A percentile compares a stretch with the other conserved stretches of the same genome.
phyloP scores from a whole-genome alignment of 2,797 vertebrate genomes.

The Phalanger gymnotis region DNA sequence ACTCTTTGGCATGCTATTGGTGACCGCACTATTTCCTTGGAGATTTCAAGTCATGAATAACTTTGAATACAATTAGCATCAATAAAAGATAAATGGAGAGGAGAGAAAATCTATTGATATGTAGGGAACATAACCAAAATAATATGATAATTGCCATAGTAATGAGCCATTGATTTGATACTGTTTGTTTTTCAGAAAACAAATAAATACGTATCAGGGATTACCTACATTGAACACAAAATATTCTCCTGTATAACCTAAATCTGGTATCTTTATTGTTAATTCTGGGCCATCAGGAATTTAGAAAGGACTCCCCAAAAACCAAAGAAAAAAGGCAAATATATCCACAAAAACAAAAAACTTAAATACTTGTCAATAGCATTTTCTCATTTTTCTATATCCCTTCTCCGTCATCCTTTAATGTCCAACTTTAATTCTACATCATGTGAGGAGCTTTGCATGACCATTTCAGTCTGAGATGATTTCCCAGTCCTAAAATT shows the following conservation, averaged over 20 bases:
- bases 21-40: constrained; percentile 11
- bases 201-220: neutral
- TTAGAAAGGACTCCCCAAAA: neutral
- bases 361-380: neutral
- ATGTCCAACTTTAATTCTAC: neutral
- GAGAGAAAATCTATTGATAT: neutral
- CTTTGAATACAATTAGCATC: constrained; percentile 10
- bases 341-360: neutral
- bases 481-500: neutral
- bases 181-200: neutral
- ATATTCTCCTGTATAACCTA: neutral
- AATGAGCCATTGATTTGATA: neutral
- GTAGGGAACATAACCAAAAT: constrained; percentile 14
- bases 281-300: neutral
- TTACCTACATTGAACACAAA: neutral
- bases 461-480: neutral
- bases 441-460: neutral
- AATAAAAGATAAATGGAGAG: constrained; percentile 1
- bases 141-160: neutral
- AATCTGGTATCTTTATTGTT: neutral
- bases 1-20: constrained; percentile 51
- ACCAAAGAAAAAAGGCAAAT: neutral
- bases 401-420: neutral
- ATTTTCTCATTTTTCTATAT: neutral
- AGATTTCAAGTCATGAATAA: constrained; percentile 17